These are phyloP conservation scores for Diabrotica balteata DNA, from an alignment of 2,888 invertebrate genomes.

Conservation along the genomic window DNA sequence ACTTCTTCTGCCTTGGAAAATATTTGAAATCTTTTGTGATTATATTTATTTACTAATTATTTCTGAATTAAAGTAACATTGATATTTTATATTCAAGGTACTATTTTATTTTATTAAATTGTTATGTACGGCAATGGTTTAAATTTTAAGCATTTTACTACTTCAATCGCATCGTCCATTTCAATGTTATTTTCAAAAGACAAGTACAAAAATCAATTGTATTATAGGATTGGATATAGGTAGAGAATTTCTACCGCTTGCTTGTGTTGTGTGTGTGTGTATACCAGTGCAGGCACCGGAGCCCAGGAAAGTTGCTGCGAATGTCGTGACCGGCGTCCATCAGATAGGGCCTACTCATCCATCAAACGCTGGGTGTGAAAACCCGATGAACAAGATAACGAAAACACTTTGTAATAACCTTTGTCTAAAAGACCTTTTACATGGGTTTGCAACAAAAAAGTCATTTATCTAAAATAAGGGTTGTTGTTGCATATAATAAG, in stretches of 20 bases:
- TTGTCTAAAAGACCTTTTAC: slow-evolving; percentile 60
- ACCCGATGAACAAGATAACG: slow-evolving; percentile 59
- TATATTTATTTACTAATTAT: no score
- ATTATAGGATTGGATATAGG: slow-evolving; percentile 11
- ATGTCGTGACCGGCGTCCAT: slow-evolving; percentile 60
- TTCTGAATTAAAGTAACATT: no score
- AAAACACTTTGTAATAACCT: slow-evolving; percentile 60
- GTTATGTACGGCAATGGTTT: background rate
- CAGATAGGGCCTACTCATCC: slow-evolving; percentile 60
- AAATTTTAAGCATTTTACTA: slow-evolving; percentile 3
- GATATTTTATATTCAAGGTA: no score
- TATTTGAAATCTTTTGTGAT: no score
- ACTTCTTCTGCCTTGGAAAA: no score
- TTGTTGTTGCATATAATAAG: slow-evolving; percentile 56
- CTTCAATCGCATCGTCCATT: slow-evolving; percentile 19
- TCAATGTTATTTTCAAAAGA: slow-evolving; percentile 14
- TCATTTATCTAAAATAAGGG: slow-evolving; percentile 60
- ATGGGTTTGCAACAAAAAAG: slow-evolving; percentile 58
- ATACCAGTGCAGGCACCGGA: slow-evolving; percentile 7
- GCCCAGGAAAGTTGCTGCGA: slow-evolving; percentile 13
- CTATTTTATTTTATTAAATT: background rate
- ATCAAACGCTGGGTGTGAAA: slow-evolving; percentile 60
- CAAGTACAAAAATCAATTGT: slow-evolving; percentile 16
- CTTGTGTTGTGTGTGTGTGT: slow-evolving; percentile 6
- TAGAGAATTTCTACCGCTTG: slow-evolving; percentile 11